Conservation (phyloP, 2,888 invertebrate species). For the Caenorhabditis auriculariae region DNA sequence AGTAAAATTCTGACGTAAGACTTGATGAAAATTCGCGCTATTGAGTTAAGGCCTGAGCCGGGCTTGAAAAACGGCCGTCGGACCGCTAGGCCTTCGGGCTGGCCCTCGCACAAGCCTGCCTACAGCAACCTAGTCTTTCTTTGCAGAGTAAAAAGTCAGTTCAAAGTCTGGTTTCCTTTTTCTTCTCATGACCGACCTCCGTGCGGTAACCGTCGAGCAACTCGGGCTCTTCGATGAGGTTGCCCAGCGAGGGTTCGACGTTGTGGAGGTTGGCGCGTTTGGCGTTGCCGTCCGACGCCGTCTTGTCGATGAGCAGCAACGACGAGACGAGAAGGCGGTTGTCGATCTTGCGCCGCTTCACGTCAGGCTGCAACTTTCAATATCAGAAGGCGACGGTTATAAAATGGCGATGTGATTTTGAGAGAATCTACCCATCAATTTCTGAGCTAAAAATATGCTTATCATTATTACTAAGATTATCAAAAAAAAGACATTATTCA, state of each 20-base stretch:
- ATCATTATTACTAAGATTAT: not conserved
- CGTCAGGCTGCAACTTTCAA: constrained; percentile 17
- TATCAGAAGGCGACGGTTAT: not conserved
- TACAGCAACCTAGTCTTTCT: no score
- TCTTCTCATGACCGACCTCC: constrained; percentile 9
- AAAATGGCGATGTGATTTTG: not conserved
- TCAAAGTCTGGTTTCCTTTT: no score
- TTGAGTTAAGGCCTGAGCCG: no score
- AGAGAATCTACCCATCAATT: not conserved
- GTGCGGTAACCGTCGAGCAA: constrained; percentile 51
- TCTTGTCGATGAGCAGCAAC: constrained; percentile 40
- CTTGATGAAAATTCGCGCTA: no score
- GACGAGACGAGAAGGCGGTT: constrained; percentile 35
- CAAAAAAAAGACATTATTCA: not conserved
- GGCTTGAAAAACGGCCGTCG: no score
- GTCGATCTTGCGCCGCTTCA: constrained; percentile 36
- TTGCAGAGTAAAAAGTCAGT: no score
- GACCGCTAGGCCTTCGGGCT: no score
- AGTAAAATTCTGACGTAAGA: not conserved
- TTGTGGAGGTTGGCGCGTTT: constrained; percentile 16
- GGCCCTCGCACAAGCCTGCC: no score
- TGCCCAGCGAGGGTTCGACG: constrained; percentile 25
- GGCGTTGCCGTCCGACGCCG: constrained; percentile 36
- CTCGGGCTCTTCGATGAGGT: constrained; percentile 44
- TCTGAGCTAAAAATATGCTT: not conserved